Conservation (phyloP, 2,113 vertebrate species). For the Nothoprocta pentlandii region DNA sequence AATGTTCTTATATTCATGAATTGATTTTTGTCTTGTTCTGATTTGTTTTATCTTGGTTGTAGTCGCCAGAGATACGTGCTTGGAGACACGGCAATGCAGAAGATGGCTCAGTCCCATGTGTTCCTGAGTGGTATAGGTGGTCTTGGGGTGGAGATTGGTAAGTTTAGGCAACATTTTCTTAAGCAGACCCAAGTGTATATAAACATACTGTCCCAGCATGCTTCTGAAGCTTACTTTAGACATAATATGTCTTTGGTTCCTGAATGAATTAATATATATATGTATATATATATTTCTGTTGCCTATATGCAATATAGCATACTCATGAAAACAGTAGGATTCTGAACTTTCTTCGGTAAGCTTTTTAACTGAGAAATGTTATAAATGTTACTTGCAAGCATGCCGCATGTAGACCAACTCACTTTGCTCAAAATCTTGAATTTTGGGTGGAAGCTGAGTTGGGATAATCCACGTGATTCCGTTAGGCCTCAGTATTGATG, state of each 20-base stretch:
- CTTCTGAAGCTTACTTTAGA: neutral
- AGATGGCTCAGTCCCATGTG: constrained; percentile 95
- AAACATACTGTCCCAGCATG: neutral
- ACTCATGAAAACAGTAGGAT: neutral
- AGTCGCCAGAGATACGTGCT: constrained; percentile 98
- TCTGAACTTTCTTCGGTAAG: neutral
- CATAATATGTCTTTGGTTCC: neutral
- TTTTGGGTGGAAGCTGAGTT: neutral
- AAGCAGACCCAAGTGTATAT: neutral
- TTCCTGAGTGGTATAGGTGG: constrained; percentile 96
- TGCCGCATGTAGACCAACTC: neutral
- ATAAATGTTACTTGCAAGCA: neutral
- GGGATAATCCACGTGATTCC: neutral
- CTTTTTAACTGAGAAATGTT: neutral
- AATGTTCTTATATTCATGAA: neutral
- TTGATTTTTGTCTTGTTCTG: neutral
- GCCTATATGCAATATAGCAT: neutral
- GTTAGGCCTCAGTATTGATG: neutral
- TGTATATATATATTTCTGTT: fast-evolving
- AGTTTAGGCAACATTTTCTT: constrained; percentile 17
- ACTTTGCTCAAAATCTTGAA: neutral
- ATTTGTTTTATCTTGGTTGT: constrained; percentile 37
- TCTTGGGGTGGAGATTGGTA: constrained; percentile 95
- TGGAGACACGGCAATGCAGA: constrained; percentile 97
- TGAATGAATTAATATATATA: neutral